Conservation (phyloP, 2,113 vertebrate genomes). For the Catharus minimus region DNA sequence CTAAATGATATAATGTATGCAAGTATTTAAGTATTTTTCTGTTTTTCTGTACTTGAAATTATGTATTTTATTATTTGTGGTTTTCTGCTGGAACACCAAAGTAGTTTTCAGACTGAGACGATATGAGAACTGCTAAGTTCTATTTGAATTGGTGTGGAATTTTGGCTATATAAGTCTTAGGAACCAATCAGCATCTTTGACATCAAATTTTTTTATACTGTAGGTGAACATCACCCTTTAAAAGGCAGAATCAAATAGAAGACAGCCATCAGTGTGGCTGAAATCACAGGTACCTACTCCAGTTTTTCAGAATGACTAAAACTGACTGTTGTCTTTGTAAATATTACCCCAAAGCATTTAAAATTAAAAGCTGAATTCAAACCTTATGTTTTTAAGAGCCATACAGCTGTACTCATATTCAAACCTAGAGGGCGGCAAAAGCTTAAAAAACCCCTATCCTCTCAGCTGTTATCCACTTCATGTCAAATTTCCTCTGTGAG, state of each 20-base stretch:
- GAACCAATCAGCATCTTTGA: neutral
- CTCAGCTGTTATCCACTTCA: neutral
- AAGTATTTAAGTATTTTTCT: neutral
- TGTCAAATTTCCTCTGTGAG: neutral
- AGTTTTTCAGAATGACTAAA: neutral
- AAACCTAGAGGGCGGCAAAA: slow-evolving; percentile 55
- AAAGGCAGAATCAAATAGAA: neutral
- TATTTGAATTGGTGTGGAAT: neutral
- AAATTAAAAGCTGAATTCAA: neutral
- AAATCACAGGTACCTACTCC: neutral
- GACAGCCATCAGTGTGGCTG: neutral
- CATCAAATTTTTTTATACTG: neutral
- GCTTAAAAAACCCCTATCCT: neutral
- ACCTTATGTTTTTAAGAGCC: neutral
- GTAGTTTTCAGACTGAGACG: neutral
- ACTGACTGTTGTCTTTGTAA: neutral
- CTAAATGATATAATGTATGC: neutral
- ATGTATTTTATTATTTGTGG: neutral
- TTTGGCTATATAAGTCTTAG: neutral
- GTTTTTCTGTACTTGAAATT: neutral
- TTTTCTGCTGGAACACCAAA: neutral
- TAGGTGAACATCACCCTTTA: neutral
- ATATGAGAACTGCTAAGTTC: neutral
- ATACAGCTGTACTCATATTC: neutral
- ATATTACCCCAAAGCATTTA: neutral